Conservation (phyloP, 2,113 vertebrate genomes). For the Tinamus guttatus region DNA sequence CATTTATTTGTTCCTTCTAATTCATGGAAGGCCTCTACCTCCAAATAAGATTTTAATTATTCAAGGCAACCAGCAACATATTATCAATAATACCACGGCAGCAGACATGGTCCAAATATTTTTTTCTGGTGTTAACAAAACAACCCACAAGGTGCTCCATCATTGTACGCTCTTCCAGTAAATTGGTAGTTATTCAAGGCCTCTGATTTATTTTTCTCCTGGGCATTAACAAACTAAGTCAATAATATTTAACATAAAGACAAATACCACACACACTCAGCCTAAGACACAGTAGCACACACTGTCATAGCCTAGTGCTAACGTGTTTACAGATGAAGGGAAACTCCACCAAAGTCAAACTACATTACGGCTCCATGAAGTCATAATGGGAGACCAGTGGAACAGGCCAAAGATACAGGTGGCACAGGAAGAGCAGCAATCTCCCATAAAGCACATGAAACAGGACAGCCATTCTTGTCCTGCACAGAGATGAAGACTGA, state of each 20-base stretch:
- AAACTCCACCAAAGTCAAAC: background rate
- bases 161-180: background rate
- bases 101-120: background rate
- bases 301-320: background rate
- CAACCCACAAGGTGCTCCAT: background rate
- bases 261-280: background rate
- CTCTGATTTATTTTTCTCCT: background rate
- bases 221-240: background rate
- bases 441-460: background rate
- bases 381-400: background rate
- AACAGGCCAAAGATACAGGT: background rate
- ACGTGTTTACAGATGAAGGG: background rate
- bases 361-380: background rate
- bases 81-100: background rate
- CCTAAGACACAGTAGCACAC: background rate
- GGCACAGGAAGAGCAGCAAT: background rate
- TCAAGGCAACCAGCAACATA: background rate
- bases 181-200: background rate
- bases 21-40: background rate
- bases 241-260: background rate
- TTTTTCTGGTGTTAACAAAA: background rate
- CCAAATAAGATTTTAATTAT: background rate
- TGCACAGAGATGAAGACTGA: background rate
- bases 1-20: background rate
- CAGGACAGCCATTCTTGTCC: background rate